Evolutionary conservation across 2,888 invertebrate species (phyloP).

Genomic region (Cephus sareptanus): DNA sequence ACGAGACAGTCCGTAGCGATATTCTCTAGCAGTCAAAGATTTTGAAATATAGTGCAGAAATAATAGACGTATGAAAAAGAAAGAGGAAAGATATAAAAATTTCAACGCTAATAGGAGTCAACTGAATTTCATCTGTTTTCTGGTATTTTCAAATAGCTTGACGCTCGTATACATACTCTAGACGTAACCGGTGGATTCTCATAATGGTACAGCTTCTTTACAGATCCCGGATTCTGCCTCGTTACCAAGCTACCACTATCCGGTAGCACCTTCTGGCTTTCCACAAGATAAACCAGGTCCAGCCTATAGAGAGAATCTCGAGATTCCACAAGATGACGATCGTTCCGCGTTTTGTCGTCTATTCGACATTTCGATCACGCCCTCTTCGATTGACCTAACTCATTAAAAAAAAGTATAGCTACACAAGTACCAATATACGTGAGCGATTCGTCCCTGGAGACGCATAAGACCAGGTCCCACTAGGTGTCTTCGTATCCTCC

Average conservation of each 20-base stretch:
- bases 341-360: not conserved
- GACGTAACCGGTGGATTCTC: not conserved
- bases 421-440: not conserved
- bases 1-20: not conserved
- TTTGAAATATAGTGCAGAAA: not conserved
- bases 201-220: not conserved
- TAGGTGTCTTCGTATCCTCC: not conserved
- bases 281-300: not conserved
- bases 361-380: not conserved
- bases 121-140: not conserved
- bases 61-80: not conserved
- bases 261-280: not conserved
- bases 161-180: not conserved
- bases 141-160: not conserved
- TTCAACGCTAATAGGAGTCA: not conserved
- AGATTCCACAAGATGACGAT: not conserved
- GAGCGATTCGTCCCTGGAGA: not conserved
- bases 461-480: not conserved
- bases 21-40: not conserved
- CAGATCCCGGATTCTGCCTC: not conserved
- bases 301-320: not conserved
- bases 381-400: not conserved
- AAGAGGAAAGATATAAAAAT: not conserved
- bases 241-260: not conserved
- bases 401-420: not conserved